phyloP scores from a whole-genome alignment of 2,888 invertebrate genomes.

The Pogonocherus hispidulus region DNA sequence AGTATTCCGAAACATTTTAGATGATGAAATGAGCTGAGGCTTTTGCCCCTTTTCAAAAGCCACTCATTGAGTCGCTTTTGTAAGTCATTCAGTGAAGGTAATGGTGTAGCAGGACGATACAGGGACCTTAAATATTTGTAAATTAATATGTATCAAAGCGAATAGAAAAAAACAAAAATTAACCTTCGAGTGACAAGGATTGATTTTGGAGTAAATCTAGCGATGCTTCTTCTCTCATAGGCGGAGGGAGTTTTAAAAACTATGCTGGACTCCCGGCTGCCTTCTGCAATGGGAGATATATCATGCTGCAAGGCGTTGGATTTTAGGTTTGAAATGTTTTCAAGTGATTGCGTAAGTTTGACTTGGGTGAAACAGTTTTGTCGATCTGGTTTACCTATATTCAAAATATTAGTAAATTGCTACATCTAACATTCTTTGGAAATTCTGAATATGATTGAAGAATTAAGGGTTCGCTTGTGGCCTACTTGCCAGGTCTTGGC shows the following conservation, averaged over 20 bases:
- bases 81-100: slow-evolving; percentile 40
- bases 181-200: slow-evolving; percentile 31
- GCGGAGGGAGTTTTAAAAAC: slow-evolving; percentile 53
- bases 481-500: no score
- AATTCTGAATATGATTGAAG: no score
- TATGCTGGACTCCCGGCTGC: slow-evolving; percentile 31
- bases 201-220: slow-evolving; percentile 33
- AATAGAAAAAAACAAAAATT: no score
- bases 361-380: slow-evolving; percentile 12
- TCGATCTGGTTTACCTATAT: not conserved
- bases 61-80: slow-evolving; percentile 68
- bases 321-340: slow-evolving; percentile 27
- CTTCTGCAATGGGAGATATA: slow-evolving; percentile 46
- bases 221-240: slow-evolving; percentile 48
- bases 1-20: slow-evolving; percentile 44
- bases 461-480: no score
- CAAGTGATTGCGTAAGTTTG: slow-evolving; percentile 22
- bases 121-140: slow-evolving; percentile 19
- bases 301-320: slow-evolving; percentile 23
- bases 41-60: slow-evolving; percentile 70
- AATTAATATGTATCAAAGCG: no score
- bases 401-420: no score
- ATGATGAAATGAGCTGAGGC: slow-evolving; percentile 47
- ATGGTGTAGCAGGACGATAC: slow-evolving; percentile 29
- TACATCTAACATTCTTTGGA: no score